Conservation (phyloP, 1,140 invertebrate genomes). For the Halesus radiatus region DNA sequence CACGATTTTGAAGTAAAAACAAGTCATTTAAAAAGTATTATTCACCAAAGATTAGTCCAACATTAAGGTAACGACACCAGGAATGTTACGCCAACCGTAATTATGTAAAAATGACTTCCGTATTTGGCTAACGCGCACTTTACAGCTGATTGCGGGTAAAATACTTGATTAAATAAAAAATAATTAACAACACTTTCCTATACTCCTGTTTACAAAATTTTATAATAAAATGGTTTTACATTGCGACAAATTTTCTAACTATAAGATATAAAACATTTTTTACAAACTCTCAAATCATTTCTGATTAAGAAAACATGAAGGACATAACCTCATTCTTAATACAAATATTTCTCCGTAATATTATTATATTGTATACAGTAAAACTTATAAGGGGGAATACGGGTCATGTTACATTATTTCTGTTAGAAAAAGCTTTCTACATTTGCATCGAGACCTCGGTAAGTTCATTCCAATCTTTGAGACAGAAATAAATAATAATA, state of each 20-base stretch:
- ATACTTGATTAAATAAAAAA: constrained; percentile 33
- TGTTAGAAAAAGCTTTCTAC: too few species aligned
- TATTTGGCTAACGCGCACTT: constrained; percentile 22
- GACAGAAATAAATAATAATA: too few species aligned
- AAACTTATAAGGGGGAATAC: too few species aligned
- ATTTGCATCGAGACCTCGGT: too few species aligned
- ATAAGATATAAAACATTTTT: constrained; percentile 35
- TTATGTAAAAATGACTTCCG: constrained; percentile 26
- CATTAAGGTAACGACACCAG: not conserved
- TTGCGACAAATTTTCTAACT: constrained; percentile 36
- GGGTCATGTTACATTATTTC: too few species aligned
- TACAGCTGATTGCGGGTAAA: constrained; percentile 10
- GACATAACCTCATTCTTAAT: not conserved
- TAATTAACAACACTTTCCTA: constrained; percentile 39
- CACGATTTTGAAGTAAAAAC: constrained; percentile 19
- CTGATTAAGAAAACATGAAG: not conserved
- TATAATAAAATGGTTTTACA: constrained; percentile 29
- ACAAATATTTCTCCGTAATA: too few species aligned
- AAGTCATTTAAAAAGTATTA: constrained; percentile 18
- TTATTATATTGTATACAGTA: too few species aligned
- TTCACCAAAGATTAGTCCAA: not conserved
- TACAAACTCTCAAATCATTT: constrained; percentile 21
- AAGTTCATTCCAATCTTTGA: too few species aligned
- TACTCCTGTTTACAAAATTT: constrained; percentile 29
- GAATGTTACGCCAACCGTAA: constrained; percentile 9